Base-by-base conservation (phyloP, 2,888 invertebrate species). In the Lithophane socia region DNA sequence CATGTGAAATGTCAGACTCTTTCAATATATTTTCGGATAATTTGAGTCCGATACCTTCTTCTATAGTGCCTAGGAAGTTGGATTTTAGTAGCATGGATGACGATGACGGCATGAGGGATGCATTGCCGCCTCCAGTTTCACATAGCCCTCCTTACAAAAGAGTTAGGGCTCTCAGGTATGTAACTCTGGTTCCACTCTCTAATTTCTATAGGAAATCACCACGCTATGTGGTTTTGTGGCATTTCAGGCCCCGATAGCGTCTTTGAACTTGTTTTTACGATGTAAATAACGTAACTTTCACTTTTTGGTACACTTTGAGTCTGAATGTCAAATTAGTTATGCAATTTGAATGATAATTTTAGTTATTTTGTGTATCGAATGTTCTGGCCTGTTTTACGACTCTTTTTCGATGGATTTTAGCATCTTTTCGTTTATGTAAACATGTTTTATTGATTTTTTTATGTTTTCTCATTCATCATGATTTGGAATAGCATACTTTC, bases 1-100 rank as follows among this genome's bases (percentile, higher is more conserved):
- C 97, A 85, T 97, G 97, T 94, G 97, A 98, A 93, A 97, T 97
- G 94, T 97, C 97, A 91, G 97, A 97, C 91, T 94, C 96, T 47
- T 97, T 97, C 89, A 97, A 97, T 90, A 93, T 95, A 89, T 97
- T 97, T 90, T 97, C 97, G 86, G 97, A 96, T 77, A 97, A 97
- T 93, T 94, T 97, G 84, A 97, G 97, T 88, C 97, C 97, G 63
- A 97, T 97, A 87, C 96, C 96, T 75, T 93, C 94, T 79, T 92
- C 94, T 77, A 97, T 97, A 87, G 95, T 97, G 90, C 97, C 97
- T 18, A 97, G 97, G 88, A 97, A 97, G 93, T 94, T 97, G 83
- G 97, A 97, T 90, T 97, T 97, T 91, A 95, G 92, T 80, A 89
- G 90, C 89, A 82, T 95, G 75, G 96, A 96, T 80, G 97, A 96